phyloP scores from a whole-genome alignment of 2,888 invertebrate species.

The Galerucella calmariensis region DNA sequence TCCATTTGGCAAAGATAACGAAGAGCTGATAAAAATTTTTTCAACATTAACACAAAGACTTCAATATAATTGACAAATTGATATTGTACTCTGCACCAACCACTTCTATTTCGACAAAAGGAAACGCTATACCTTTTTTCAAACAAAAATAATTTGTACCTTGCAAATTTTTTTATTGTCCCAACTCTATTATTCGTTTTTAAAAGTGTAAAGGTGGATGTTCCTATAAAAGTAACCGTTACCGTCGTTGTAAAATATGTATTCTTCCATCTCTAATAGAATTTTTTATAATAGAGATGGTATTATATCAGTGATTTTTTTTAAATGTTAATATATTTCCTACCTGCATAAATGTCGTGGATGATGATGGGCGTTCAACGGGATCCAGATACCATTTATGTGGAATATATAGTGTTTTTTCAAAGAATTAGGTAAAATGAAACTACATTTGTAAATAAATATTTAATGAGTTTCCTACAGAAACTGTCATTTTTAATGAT shows the following conservation, averaged over 20 bases:
- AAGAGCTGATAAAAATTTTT: too few species aligned
- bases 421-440: not conserved
- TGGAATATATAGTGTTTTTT: not conserved
- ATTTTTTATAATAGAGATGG: not conserved
- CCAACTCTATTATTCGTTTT: not conserved
- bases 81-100: constrained; percentile 86
- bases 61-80: not conserved
- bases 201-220: not conserved
- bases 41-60: not conserved
- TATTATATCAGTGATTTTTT: too few species aligned
- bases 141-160: constrained; percentile 59
- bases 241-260: not conserved
- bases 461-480: constrained; percentile 21
- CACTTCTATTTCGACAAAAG: constrained; percentile 92
- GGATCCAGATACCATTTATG: constrained; percentile 42
- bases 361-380: constrained; percentile 60
- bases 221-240: not conserved
- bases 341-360: constrained; percentile 81
- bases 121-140: constrained; percentile 86
- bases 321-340: not conserved
- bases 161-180: not conserved
- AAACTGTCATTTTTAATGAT: constrained; percentile 19
- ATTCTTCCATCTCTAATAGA: not conserved
- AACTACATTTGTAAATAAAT: constrained; percentile 21
- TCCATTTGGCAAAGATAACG: too few species aligned